phyloP scores from a whole-genome alignment of 2,113 vertebrate species.

The Lipophrys pholis region DNA sequence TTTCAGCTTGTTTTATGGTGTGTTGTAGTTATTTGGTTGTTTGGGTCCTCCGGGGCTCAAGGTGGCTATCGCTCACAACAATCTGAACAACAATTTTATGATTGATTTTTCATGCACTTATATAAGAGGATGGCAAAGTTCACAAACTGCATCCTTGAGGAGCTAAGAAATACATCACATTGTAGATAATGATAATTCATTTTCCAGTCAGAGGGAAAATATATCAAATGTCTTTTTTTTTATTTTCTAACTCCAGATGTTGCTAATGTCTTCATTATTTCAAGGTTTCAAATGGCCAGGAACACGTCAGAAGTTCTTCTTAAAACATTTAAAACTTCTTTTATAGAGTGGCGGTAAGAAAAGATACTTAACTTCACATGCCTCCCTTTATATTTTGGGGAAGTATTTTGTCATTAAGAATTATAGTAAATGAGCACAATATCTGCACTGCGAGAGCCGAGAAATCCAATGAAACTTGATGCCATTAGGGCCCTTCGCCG shows the following conservation, averaged over 20 bases:
- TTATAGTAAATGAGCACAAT: slow-evolving; percentile 46
- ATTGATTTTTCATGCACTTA: slow-evolving; percentile 77
- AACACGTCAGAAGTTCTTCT: slow-evolving; percentile 16
- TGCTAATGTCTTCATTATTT: slow-evolving; percentile 34
- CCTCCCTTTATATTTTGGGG: slow-evolving; percentile 45
- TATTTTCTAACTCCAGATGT: slow-evolving; percentile 32
- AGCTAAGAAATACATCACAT: slow-evolving; percentile 13
- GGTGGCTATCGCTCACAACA: slow-evolving; percentile 68
- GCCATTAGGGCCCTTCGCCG: slow-evolving; percentile 56
- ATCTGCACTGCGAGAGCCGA: slow-evolving; percentile 30
- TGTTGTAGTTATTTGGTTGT: slow-evolving; percentile 64
- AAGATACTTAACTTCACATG: slow-evolving; percentile 28
- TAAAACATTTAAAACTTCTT: slow-evolving; percentile 18
- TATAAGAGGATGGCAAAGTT: slow-evolving; percentile 55
- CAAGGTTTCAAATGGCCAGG: slow-evolving; percentile 27
- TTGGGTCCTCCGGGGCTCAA: slow-evolving; percentile 58
- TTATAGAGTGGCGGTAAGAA: slow-evolving; percentile 1
- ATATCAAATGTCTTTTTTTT: slow-evolving; percentile 6
- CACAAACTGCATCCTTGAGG: slow-evolving; percentile 30
- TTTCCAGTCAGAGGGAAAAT: slow-evolving; percentile 10
- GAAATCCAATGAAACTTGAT: slow-evolving; percentile 66
- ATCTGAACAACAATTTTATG: slow-evolving; percentile 70
- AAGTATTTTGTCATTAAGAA: slow-evolving; percentile 52
- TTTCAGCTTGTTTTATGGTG: slow-evolving; percentile 52
- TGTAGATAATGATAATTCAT: slow-evolving; percentile 27